Conservation (phyloP, 1,140 invertebrate species). For the Acyrthosiphon pisum region DNA sequence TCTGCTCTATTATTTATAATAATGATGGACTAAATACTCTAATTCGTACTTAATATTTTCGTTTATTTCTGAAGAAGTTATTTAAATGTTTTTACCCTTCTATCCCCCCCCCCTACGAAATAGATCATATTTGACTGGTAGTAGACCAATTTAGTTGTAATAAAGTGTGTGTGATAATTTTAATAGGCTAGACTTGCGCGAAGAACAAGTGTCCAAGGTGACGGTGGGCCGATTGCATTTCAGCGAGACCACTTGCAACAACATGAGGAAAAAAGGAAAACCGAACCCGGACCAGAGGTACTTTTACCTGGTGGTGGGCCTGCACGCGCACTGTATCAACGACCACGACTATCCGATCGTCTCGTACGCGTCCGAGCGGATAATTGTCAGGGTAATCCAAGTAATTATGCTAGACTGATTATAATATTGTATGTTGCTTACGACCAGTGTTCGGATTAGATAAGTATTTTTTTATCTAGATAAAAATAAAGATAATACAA, state of each 20-base stretch:
- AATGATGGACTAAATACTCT: background rate
- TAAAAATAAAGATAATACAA: too few species aligned
- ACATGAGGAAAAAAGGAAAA: conserved; percentile 98
- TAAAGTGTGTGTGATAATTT: background rate
- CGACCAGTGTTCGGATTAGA: too few species aligned
- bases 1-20: background rate
- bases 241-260: conserved; percentile 97
- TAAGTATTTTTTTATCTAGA: too few species aligned
- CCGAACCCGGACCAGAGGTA: conserved; percentile 98
- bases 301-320: conserved; percentile 88
- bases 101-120: too few species aligned
- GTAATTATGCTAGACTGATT: conserved; percentile 47
- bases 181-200: conserved; percentile 82
- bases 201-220: conserved; percentile 84
- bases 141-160: background rate
- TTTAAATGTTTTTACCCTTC: background rate
- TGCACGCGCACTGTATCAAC: conserved; percentile 87
- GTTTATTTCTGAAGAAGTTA: background rate
- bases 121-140: too few species aligned
- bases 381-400: conserved; percentile 87
- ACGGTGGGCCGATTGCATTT: conserved; percentile 97
- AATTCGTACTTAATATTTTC: background rate
- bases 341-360: conserved; percentile 77
- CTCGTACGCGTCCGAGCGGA: conserved; percentile 91
- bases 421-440: background rate